A percentile compares a stretch with the other conserved stretches of the same genome.
phyloP scores from a whole-genome alignment of 1,140 invertebrate genomes.

The Helicoverpa armigera region DNA sequence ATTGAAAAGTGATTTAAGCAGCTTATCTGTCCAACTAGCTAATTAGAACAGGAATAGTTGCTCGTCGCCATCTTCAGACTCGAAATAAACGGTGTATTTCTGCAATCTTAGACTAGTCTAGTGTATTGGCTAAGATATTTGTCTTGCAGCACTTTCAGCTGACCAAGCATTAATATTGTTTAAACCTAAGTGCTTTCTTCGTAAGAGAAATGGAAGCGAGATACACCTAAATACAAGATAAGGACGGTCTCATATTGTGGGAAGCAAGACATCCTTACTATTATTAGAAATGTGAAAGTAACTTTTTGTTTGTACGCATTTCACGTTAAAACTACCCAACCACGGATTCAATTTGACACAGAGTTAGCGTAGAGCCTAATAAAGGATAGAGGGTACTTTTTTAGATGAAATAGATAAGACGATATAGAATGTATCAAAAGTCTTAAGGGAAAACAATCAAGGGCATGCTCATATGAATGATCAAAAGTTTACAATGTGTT shows the following conservation, averaged over 20 bases:
- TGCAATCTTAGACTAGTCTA: constrained; percentile 18
- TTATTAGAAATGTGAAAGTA: no score
- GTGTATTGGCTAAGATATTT: constrained; percentile 8
- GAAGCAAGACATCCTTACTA: no score
- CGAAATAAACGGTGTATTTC: constrained; percentile 10
- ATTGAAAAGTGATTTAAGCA: not conserved
- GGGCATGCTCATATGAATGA: no score
- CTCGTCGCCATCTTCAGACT: not conserved
- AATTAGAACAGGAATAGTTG: constrained; percentile 11
- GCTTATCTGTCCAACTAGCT: not conserved
- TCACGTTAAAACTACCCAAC: no score
- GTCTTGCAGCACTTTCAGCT: constrained; percentile 28
- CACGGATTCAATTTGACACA: no score
- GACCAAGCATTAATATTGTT: constrained; percentile 36
- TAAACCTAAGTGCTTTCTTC: constrained; percentile 33
- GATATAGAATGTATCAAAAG: no score
- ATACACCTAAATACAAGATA: not conserved
- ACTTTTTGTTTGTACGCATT: no score
- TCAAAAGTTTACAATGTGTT: no score
- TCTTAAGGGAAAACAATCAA: no score
- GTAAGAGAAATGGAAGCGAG: constrained; percentile 2
- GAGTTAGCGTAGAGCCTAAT: no score
- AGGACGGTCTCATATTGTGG: not conserved
- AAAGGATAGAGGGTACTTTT: no score
- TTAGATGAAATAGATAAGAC: no score